Conservation (phyloP, 2,797 vertebrate species). For the Neoniphon sammara region DNA sequence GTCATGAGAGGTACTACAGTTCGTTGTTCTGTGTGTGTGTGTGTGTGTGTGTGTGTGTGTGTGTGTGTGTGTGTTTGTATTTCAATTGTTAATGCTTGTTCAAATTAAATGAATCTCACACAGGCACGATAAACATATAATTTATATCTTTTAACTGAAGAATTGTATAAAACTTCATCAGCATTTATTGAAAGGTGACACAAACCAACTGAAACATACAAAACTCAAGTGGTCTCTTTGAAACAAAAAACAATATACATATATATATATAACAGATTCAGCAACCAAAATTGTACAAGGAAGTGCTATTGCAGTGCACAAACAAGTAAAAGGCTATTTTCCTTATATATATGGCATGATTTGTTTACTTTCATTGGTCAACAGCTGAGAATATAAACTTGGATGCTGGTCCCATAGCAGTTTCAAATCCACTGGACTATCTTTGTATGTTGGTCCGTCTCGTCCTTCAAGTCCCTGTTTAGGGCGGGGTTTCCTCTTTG, state of each 20-base stretch:
- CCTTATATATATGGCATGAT: slow-evolving; percentile 30
- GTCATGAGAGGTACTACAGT: no score
- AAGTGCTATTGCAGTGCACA: slow-evolving; percentile 28
- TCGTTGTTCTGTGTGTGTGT: no score
- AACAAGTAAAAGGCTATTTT: slow-evolving; percentile 42
- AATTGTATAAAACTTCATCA: slow-evolving; percentile 58
- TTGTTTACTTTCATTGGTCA: slow-evolving; percentile 47
- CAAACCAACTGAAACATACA: slow-evolving; percentile 45
- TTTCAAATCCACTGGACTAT: slow-evolving; percentile 13
- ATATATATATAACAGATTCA: slow-evolving; percentile 5
- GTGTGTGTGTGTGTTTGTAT: no score
- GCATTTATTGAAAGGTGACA: slow-evolving; percentile 54
- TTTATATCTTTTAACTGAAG: slow-evolving; percentile 50
- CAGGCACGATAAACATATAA: slow-evolving; percentile 28
- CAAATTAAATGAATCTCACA: slow-evolving; percentile 15
- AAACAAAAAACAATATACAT: slow-evolving; percentile 24
- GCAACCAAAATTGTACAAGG: slow-evolving; percentile 27
- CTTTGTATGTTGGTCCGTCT: slow-evolving; percentile 8
- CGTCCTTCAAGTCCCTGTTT: slow-evolving; percentile 12
- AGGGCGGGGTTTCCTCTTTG: slow-evolving; percentile 40
- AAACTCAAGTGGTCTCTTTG: slow-evolving; percentile 47
- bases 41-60: no score
- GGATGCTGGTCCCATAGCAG: slow-evolving; percentile 3
- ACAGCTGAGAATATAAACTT: slow-evolving; percentile 27
- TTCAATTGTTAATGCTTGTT: background rate